Evolutionary conservation across 2,113 vertebrate genomes (phyloP), one percentile per base, ranked within the genome.

Genomic region (Nothocercus nigrocapillus): DNA sequence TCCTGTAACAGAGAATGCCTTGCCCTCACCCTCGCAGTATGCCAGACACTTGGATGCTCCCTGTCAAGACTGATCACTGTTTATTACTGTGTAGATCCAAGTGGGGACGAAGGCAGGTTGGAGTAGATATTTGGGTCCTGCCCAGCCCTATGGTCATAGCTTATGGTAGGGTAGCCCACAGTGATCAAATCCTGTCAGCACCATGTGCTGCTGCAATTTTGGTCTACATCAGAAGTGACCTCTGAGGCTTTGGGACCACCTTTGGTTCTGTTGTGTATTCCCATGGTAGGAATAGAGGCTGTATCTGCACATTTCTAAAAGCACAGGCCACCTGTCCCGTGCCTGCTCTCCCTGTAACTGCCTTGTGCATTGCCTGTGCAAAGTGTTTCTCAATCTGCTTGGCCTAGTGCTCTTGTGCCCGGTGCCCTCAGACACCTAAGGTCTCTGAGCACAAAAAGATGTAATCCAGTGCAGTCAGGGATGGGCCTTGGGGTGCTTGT

Each of bases 21-120:
- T 87, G 89, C 81, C 85, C 95, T 95, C 6, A 2, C 66, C 32
- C 67, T 95, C 67, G 49, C 28, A 74, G 68, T 38, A 38, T 40
- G 76, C 91, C 82, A 89, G 89, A 51, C 75, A 78, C 76, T 94
- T 94, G 64, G 68, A 93, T 95, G 92, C 67, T 96, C 80, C 73
- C 92, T 92, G 83, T 96, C 78, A 73, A 87, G 81, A 91, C 22
- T 89, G 63, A 96, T 96, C 77, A n/a, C 83, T 87, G 66, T 89
- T 90, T 96, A 93, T 94, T 89, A 91, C 62, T 54, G 40, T 81
- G 73, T 47, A 73, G 66, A 88, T 72, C 49, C 44, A 36, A 79
- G 19, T 42, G 64, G 34, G 38, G 66, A 68, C 32, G 56, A 42
- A 70, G 74, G 25, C 25, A 34, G 32, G 8, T 8, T 90, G 74